phyloP scores from a whole-genome alignment of 2,797 vertebrate genomes.

The Bufotes viridis region DNA sequence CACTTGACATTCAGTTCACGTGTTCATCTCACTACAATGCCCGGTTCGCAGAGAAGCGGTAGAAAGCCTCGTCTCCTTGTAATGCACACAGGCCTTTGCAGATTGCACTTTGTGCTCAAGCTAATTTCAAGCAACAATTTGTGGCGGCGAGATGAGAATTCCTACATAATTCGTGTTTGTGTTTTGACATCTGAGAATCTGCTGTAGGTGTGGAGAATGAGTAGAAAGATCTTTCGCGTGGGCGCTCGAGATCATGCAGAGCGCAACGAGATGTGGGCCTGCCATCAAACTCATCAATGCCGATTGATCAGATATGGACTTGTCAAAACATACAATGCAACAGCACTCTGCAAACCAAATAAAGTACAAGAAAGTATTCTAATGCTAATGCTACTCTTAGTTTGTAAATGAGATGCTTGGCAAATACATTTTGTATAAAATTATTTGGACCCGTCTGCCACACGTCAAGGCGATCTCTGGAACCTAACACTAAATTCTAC shows the following conservation, averaged over 20 bases:
- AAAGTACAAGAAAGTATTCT: too few species aligned
- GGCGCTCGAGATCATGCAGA: background rate
- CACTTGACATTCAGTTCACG: background rate
- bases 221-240: background rate
- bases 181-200: slow-evolving; percentile 14
- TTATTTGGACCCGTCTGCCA: too few species aligned
- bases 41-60: background rate
- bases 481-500: too few species aligned
- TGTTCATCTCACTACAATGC: background rate
- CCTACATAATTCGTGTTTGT: background rate
- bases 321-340: too few species aligned
- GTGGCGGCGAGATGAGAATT: background rate
- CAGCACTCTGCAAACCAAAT: too few species aligned
- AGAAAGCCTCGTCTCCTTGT: background rate
- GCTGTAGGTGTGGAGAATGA: background rate
- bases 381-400: too few species aligned
- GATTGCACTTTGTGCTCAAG: background rate
- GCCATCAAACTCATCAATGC: background rate
- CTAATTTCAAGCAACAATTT: background rate
- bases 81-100: background rate
- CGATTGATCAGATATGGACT: background rate
- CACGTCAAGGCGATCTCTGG: too few species aligned
- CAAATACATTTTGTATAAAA: too few species aligned
- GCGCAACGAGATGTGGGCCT: background rate
- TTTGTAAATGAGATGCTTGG: too few species aligned